Evolutionary conservation across 1,140 invertebrate species (phyloP), one percentile per base, ranked within the genome.

Genomic region (Sinella curviseta): DNA sequence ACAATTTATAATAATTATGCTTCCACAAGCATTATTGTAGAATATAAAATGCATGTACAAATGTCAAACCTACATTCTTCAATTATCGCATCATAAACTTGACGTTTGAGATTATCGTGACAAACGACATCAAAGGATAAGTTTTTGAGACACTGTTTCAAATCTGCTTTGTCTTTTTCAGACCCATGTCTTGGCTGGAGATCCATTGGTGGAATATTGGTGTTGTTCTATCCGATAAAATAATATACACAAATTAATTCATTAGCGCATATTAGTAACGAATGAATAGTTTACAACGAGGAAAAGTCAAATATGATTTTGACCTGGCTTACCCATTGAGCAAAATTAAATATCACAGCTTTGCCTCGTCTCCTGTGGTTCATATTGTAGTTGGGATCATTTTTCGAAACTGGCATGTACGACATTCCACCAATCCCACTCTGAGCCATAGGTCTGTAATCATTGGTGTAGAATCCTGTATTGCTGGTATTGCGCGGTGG

Each of bases 281-380:
- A n/a, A n/a, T n/a, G n/a, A n/a, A n/a, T n/a, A n/a, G n/a, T n/a
- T n/a, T n/a, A n/a, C n/a, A n/a, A n/a, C n/a, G n/a, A 55, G 20
- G 35, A 33, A 79, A 79, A 31, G 28, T 54, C 30, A 26, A 36
- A 28, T 54, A 48, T 20, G 8, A 12, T 14, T 14, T 20, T 33
- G n/a, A n/a, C n/a, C 39, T 75, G 16, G 80, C 82, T 86, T 86
- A 84, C 90, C 88, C 84, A 83, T 31, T 30, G 36, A 80, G 86
- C 85, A 83, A 89, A 88, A 82, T 91, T 90, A 34, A 91, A 88
- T 16, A 91, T 89, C 2, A 90, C 67, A 76, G 89, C 90, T 35
- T 84, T 86, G 55, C 90, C 90, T 77, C 90, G 82, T 0, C 85
- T 84, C 24, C 77, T 75, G 81, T 90, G 86, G 48, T 86, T 85